Base-by-base conservation (phyloP, 2,888 invertebrate species). In the Phaedon cochleariae region DNA sequence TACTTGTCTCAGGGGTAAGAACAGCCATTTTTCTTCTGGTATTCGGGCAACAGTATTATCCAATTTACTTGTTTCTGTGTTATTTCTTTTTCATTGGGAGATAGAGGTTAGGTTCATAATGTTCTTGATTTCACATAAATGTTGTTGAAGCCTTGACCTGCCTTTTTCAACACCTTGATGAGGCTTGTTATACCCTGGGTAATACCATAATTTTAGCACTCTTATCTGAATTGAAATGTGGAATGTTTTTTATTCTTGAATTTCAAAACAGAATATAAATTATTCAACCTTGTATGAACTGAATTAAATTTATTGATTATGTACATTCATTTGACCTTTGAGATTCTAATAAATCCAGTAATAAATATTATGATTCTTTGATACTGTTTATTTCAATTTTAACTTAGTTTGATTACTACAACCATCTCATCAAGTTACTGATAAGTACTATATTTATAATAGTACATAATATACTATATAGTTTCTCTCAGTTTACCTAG, bases 1-100 rank as follows among this genome's bases (percentile, higher is more conserved):
- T 64, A 67, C 64, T 29, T 55, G 29, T 51, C n/a, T 58, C 21
- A 29, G 58, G 67, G 67, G 67, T 64, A 62, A 54, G 55, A 55
- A 61, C 65, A 61, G 65, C 65, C 65, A 65, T 65, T 52, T 65
- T 60, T 48, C n/a, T 48, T 22, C 18, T 17, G 2, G 21, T 12
- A 54, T 34, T 17, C 9, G 17, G 6, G 18, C 20, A n/a, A 46
- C 3, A 46, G 4, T 17, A n/a, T 5, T 9, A 20, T 17, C 17
- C 12, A 41, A 41, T 41, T 41, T 4, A 17, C 3, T 41, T 6
- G 3, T 17, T 12, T 10, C 41, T 2, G 4, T 12, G 9, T 17
- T 10, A 15, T 41, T 41, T 41, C n/a, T n/a, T n/a, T n/a, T n/a
- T n/a, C n/a, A n/a, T n/a, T n/a, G n/a, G n/a, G n/a, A n/a, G n/a